Evolutionary conservation across 2,797 vertebrate species (phyloP).

Genomic region (Siniperca obscura): DNA sequence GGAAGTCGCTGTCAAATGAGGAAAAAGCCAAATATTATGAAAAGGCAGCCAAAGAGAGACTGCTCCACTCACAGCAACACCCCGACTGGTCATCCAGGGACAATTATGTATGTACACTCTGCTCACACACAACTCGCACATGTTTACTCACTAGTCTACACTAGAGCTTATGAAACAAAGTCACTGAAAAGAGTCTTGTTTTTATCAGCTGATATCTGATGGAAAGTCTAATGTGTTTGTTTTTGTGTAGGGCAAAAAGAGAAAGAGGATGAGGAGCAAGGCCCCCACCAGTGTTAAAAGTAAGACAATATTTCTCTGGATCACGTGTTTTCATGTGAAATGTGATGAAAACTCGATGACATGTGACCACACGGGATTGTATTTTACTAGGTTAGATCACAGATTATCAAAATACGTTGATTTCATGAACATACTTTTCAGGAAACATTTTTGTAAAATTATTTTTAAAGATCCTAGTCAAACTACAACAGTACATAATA

Average conservation of each 20-base stretch:
- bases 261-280: background rate
- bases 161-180: background rate
- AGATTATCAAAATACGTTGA: background rate
- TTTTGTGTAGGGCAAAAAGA: conserved; percentile 6
- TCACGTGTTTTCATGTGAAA: background rate
- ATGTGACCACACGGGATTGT: background rate
- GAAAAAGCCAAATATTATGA: background rate
- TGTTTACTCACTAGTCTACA: background rate
- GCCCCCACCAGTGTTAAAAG: background rate
- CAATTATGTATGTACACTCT: conserved; percentile 10
- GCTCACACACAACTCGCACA: background rate
- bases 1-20: background rate
- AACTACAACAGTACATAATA: background rate
- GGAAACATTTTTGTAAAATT: background rate
- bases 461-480: background rate
- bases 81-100: background rate
- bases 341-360: background rate
- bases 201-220: background rate
- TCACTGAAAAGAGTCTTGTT: background rate
- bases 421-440: background rate
- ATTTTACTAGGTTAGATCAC: background rate
- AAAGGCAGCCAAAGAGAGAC: background rate
- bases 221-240: background rate
- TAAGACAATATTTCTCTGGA: background rate
- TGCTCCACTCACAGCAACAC: background rate